phyloP scores from a whole-genome alignment of 2,113 vertebrate species.

The Leuciscus idus region DNA sequence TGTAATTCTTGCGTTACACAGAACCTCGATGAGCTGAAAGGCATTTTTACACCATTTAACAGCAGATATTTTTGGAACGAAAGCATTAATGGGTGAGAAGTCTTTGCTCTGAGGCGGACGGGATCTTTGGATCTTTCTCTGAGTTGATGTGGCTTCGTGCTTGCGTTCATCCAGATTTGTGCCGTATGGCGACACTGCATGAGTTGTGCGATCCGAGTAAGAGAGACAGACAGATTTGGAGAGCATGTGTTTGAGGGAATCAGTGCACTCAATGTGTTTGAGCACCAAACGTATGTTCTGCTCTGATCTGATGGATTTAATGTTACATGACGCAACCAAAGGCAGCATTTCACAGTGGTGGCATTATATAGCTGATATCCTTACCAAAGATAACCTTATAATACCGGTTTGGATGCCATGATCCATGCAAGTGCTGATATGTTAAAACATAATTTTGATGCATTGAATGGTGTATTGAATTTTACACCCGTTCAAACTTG shows the following conservation, averaged over 20 bases:
- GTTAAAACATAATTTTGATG: background rate
- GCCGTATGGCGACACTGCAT: constrained; percentile 41
- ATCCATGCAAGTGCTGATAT: background rate
- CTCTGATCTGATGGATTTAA: constrained; percentile 17
- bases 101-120: background rate
- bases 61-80: background rate
- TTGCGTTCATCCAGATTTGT: constrained; percentile 28
- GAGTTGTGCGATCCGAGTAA: constrained; percentile 9
- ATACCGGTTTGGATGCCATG: background rate
- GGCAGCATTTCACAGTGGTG: background rate
- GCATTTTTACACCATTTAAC: background rate
- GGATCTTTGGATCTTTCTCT: constrained; percentile 12
- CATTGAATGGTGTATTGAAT: background rate
- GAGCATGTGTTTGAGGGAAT: constrained; percentile 38
- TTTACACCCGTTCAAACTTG: no score
- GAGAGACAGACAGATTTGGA: constrained; percentile 40
- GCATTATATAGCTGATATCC: background rate
- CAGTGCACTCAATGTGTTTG: constrained; percentile 11
- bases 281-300: constrained; percentile 16
- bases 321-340: constrained; percentile 12
- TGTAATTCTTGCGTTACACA: background rate
- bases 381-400: background rate
- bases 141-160: constrained; percentile 6
- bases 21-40: background rate
- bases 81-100: background rate